Evolutionary conservation across 2,113 vertebrate genomes (phyloP).

Genomic region (Pygoscelis adeliae): DNA sequence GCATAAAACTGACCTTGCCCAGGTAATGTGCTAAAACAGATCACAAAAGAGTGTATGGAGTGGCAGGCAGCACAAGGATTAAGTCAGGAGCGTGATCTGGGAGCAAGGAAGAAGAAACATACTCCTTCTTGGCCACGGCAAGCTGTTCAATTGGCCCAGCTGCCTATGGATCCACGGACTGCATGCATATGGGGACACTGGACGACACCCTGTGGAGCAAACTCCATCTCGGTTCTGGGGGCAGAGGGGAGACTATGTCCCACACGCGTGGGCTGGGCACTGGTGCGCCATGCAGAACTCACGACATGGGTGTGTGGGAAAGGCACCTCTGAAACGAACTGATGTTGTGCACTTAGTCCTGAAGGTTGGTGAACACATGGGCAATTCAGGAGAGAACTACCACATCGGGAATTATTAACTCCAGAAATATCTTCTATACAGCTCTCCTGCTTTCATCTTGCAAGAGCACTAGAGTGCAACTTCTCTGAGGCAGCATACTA

Average conservation of each 20-base stretch:
- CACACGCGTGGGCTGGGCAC: fast-evolving
- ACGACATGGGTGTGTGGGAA: not conserved
- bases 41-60: not conserved
- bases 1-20: not conserved
- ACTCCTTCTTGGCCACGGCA: not conserved
- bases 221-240: fast-evolving
- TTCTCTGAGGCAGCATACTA: not conserved
- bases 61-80: not conserved
- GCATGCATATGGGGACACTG: not conserved
- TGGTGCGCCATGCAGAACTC: not conserved
- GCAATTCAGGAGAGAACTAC: not conserved
- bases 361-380: not conserved
- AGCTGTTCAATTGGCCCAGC: not conserved
- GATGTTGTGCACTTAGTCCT: not conserved
- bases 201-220: not conserved
- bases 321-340: not conserved
- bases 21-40: not conserved
- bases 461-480: not conserved
- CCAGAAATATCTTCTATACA: not conserved
- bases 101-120: not conserved
- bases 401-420: not conserved
- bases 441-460: not conserved
- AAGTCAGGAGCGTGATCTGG: not conserved
- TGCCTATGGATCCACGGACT: not conserved
- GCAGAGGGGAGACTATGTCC: not conserved